phyloP scores from a whole-genome alignment of 2,113 vertebrate species.

The Corydoras sp. region DNA sequence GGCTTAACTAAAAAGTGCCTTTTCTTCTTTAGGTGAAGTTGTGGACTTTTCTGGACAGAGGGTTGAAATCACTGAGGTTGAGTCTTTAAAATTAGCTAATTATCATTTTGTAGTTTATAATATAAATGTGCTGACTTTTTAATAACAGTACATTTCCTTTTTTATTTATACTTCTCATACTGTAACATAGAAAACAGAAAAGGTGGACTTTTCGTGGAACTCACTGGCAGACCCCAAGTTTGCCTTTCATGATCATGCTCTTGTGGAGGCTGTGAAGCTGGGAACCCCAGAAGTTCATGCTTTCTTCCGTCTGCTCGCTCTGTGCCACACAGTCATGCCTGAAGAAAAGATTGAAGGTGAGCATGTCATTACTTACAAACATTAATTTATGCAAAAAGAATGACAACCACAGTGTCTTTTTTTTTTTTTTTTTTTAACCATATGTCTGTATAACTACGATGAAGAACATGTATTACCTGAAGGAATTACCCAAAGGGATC shows the following conservation, averaged over 20 bases:
- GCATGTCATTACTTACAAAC: background rate
- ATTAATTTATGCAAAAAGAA: background rate
- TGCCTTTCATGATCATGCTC: constrained; percentile 78
- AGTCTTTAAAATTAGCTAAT: background rate
- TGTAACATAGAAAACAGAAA: constrained; percentile 69
- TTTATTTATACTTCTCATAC: too few species aligned
- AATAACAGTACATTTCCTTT: too few species aligned
- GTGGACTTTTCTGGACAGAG: constrained; percentile 65
- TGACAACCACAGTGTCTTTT: too few species aligned
- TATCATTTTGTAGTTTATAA: too few species aligned
- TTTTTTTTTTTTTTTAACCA: too few species aligned
- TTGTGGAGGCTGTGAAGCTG: constrained; percentile 73
- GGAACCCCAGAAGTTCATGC: constrained; percentile 57
- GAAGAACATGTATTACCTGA: too few species aligned
- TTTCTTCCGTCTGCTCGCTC: constrained; percentile 85
- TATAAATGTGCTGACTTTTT: too few species aligned
- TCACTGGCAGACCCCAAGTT: constrained; percentile 79
- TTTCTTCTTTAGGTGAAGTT: constrained; percentile 64
- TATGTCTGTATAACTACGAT: too few species aligned
- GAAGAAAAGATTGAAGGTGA: constrained; percentile 85
- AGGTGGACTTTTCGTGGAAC: constrained; percentile 85
- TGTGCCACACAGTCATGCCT: constrained; percentile 92
- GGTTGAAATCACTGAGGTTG: constrained; percentile 74
- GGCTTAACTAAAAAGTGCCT: background rate
- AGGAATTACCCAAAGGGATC: too few species aligned